Base-by-base conservation (phyloP, 2,113 vertebrate genomes). In the Trichomycterus rosablanca region DNA sequence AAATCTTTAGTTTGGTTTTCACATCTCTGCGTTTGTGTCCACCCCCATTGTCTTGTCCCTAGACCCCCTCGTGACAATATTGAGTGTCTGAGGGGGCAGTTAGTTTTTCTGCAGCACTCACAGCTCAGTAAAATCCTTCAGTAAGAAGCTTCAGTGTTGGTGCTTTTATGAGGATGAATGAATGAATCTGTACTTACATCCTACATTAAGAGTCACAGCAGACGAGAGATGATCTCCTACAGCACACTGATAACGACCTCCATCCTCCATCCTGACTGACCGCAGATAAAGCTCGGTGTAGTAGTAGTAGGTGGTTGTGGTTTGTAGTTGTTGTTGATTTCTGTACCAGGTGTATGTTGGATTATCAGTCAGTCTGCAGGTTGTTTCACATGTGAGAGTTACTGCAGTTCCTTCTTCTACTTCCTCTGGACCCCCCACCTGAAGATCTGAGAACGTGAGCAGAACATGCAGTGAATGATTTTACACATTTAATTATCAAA, bases 381-480 rank as follows among this genome's bases (percentile, higher is more conserved):
- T 50, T 44, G 19, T 69, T 58, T 51, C 63, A 63, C 67, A 68
- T 24, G 4, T 50, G 14, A 68, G 43, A 50, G 19, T 50, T 32
- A 68, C 66, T 19, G n/a, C 10, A 26, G 40, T 16, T 68, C 59
- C 19, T 14, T 43, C 52, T 19, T 24, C n/a, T 24, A 62, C 66
- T 1, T 16, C 50, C 52, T 50, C 24, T 16, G 28, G 19, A 44
- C 39, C 43, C 59, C 50, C 44, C 51, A 68, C 51, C 43, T 43
- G 34, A 6, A 68, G 66, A 5, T 34, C 66, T 68, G 52, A 49
- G 43, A 39, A 8, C 12, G 5, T 30, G 12, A 35, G n/a, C n/a
- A n/a, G n/a, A n/a, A n/a, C n/a, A n/a, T n/a, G n/a, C n/a, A n/a
- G n/a, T n/a, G 34, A 37, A 3, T 37, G 34, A 7, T 30, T 30